These are phyloP conservation scores for Rousettus madagascariensis DNA, from an alignment of 2,797 vertebrate genomes.

Conservation along the genomic window DNA sequence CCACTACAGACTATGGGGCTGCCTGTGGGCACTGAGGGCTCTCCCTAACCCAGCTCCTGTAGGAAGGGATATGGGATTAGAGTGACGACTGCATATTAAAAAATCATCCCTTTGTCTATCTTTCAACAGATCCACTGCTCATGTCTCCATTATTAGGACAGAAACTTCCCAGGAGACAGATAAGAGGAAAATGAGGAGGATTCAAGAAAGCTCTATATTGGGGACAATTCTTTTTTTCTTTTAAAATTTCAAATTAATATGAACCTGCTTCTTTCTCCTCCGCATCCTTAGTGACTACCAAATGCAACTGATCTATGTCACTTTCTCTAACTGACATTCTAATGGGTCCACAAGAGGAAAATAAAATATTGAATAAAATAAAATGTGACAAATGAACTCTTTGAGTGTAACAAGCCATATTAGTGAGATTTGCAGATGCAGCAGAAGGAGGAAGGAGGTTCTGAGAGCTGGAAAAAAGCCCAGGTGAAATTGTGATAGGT, in stretches of 20 bases:
- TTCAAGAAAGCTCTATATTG: slow-evolving; percentile 48
- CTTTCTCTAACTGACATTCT: slow-evolving; percentile 67
- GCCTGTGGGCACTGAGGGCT: background rate
- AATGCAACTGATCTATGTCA: slow-evolving; percentile 67
- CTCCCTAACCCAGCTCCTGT: background rate
- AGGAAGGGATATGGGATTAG: slow-evolving; percentile 54
- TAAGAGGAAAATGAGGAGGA: slow-evolving; percentile 65
- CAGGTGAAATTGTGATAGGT: slow-evolving; percentile 54
- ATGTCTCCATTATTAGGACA: slow-evolving; percentile 48
- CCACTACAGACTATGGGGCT: background rate
- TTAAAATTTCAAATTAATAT: slow-evolving; percentile 70
- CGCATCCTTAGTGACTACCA: slow-evolving; percentile 68
- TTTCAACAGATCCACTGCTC: slow-evolving; percentile 54
- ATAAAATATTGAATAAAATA: slow-evolving; percentile 82
- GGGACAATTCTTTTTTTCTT: slow-evolving; percentile 28
- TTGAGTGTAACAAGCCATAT: slow-evolving; percentile 61
- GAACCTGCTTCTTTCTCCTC: slow-evolving; percentile 64
- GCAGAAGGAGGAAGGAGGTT: slow-evolving; percentile 60
- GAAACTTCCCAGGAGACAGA: slow-evolving; percentile 77
- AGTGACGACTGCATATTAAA: slow-evolving; percentile 50
- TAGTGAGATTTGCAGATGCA: slow-evolving; percentile 52
- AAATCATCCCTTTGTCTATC: slow-evolving; percentile 71
- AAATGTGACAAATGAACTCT: slow-evolving; percentile 79
- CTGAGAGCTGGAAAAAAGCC: slow-evolving; percentile 59
- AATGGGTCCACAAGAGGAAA: slow-evolving; percentile 79